Base-by-base conservation (phyloP, 1,140 invertebrate genomes). In the Aphidius ervi region DNA sequence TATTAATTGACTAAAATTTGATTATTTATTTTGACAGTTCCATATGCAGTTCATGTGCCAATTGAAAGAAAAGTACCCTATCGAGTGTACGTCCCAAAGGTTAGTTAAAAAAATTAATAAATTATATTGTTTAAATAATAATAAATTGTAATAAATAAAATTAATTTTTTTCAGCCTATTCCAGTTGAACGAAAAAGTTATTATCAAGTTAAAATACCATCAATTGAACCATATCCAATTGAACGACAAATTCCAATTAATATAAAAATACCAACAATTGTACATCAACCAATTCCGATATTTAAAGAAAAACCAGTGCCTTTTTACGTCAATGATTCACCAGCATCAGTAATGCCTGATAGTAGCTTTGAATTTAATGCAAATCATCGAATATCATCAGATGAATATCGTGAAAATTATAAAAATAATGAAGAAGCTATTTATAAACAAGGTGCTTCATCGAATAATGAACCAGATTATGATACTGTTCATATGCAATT, bases 161-260 rank as follows among this genome's bases (percentile, higher is more conserved):
- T 31, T 31, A 0, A 0, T 1, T 31, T 31, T 31, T 31, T 31
- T 31, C 4, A 86, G 0, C 86, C 86, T 16, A 83, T 82, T 63
- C 85, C 86, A 2, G 84, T 87, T 5, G 85, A 87, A 63, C 86
- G 81, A 68, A 85, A 83, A 63, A 79, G 88, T 16, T 84, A 84
- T 57, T 84, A 86, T 65, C 84, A 85, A 56, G 83, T 88, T 8
- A 82, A 83, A 67, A 80, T 85, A 46, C 77, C 81, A 20, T 85
- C 88, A 61, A 84, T 86, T 20, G 83, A 87, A 70, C 86, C 76
- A 76, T 86, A 68, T 80, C 83, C 65, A 73, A 81, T 76, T 71
- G 83, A 75, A 79, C 84, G 68, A 82, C 84, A 77, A 78, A 84
- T 82, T 81, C 84, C 81, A 5, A 57, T 73, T 16, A 63, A 68